Base-by-base conservation (phyloP, 2,888 invertebrate species). In the Hedychridium roseum region DNA sequence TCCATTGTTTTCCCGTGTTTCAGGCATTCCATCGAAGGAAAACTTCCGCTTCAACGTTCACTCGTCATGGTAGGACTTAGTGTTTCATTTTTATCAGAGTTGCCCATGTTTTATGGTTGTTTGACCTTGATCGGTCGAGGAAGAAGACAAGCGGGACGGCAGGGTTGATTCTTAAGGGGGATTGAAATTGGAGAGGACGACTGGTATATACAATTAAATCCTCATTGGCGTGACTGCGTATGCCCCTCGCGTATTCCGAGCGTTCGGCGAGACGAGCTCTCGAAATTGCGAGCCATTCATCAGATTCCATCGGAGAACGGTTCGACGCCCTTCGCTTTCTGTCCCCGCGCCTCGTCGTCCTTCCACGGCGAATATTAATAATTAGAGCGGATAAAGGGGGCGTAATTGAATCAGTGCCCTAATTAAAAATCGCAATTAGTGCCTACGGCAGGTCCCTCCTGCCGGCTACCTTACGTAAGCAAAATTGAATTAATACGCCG, bases 351-450 rank as follows among this genome's bases (percentile, higher is more conserved):
- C 31, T 28, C 31, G 6, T 12, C 32, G 15, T 34, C 21, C 14
- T 38, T 17, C 2, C 15, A 15, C 15, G 14, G 27, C 20, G 21
- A 37, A 43, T 45, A 64, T 68, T 61, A 68, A 69, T 66, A 59
- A 68, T 68, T 63, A 56, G 54, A 50, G 43, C 43, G 49, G 56
- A 60, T 52, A 49, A 62, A 57, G 55, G 56, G n/a, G 40, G 26
- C 45, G 48, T 62, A 64, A 66, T 68, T 55, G 61, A 56, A 66
- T 68, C 57, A 66, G 56, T 59, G 56, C 52, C 59, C 54, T 64
- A 68, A 71, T 70, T 64, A 65, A 70, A 66, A 70, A 66, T 68
- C 49, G 59, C 66, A 66, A 70, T 66, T 63, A 67, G 60, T 52
- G 55, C 57, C 60, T 51, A 57, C 46, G 55, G 32, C 54, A 38